phyloP scores from a whole-genome alignment of 92 coral and sea anemone genomes.

The Epizoanthus rinbou region DNA sequence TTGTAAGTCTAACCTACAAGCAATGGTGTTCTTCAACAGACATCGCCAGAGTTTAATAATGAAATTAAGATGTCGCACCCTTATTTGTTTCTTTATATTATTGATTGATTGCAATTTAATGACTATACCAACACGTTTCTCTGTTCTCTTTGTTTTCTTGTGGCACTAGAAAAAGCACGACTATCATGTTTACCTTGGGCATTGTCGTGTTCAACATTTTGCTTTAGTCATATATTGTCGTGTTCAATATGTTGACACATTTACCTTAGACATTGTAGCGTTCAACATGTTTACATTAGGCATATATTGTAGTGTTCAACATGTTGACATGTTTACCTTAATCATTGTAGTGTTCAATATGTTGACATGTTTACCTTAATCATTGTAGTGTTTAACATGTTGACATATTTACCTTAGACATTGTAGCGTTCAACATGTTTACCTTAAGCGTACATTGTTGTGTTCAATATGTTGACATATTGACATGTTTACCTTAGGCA shows the following conservation, averaged over 20 bases:
- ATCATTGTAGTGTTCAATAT: conserved; percentile 95
- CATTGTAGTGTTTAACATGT: neutral
- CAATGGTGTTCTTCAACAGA: too few species aligned
- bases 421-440: conserved; percentile 82
- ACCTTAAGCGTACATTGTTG: conserved; percentile 42
- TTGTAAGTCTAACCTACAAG: too few species aligned
- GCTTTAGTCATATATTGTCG: conserved; percentile 48
- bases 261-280: conserved; percentile 89
- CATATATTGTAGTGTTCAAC: neutral
- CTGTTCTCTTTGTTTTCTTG: too few species aligned
- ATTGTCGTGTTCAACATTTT: neutral
- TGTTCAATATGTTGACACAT: neutral
- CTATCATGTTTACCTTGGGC: conserved; percentile 67
- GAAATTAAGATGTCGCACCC: neutral
- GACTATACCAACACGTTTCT: too few species aligned
- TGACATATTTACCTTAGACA: conserved; percentile 77
- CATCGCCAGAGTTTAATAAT: too few species aligned
- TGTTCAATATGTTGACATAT: neutral
- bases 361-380: conserved; percentile 67
- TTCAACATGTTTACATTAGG: conserved; percentile 85
- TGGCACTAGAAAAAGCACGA: neutral
- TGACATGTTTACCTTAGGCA: conserved; percentile 86
- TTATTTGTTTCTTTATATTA: neutral
- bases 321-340: conserved; percentile 61
- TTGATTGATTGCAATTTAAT: neutral